These are phyloP conservation scores for Python bivittatus DNA, from an alignment of 2,113 vertebrate genomes.

Conservation along the genomic window DNA sequence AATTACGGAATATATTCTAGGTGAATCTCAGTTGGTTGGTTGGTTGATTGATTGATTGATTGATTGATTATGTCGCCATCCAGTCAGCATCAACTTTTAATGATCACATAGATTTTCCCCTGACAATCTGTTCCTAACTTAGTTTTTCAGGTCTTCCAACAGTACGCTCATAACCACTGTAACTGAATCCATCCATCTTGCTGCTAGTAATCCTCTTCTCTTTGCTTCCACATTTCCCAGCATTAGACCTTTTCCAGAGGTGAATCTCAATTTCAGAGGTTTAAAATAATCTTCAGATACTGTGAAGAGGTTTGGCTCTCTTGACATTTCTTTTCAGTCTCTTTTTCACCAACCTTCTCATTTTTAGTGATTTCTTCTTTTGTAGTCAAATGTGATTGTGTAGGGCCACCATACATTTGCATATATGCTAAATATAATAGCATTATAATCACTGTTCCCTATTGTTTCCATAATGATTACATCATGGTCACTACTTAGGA, in stretches of 20 bases:
- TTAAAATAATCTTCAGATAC: neutral
- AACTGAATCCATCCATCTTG: neutral
- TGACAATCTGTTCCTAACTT: neutral
- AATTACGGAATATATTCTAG: neutral
- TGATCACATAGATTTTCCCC: neutral
- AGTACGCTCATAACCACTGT: neutral
- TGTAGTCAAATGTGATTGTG: neutral
- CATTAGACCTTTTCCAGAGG: neutral
- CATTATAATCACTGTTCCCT: neutral
- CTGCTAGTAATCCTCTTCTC: neutral
- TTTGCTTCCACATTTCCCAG: neutral
- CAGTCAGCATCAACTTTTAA: neutral
- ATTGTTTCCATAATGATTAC: neutral
- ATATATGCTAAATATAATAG: neutral
- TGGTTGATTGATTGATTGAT: neutral
- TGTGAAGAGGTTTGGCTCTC: neutral
- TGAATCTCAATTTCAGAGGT: neutral
- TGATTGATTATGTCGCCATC: neutral
- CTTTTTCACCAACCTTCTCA: neutral
- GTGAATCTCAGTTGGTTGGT: neutral
- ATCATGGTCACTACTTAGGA: neutral
- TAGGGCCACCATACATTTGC: neutral
- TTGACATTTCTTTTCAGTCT: neutral
- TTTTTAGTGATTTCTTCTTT: neutral
- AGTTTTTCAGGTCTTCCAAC: neutral